A percentile compares a stretch with the other conserved stretches of the same genome.
Evolutionary conservation across 2,113 vertebrate species (phyloP).

Genomic region (Prochilodus magdalenae): DNA sequence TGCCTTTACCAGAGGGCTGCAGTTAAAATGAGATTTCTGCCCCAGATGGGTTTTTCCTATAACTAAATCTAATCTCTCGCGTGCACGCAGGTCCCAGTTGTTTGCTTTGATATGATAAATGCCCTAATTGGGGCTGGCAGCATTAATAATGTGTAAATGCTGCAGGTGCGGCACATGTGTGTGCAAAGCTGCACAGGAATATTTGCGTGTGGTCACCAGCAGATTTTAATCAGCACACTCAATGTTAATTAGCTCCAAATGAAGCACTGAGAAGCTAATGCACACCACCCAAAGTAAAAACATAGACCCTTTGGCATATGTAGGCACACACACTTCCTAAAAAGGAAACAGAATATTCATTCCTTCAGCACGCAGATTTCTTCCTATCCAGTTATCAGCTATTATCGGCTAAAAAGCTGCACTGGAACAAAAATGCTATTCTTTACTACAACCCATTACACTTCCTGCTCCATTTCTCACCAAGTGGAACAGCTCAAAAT

Average conservation of each 20-base stretch:
- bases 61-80: slow-evolving; percentile 1
- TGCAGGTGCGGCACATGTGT: not conserved
- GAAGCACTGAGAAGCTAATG: slow-evolving; percentile 59
- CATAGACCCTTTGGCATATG: slow-evolving; percentile 18
- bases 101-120: slow-evolving; percentile 29
- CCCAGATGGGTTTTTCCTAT: not conserved
- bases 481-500: not conserved
- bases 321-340: not conserved
- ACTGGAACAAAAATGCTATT: not conserved
- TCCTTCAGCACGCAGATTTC: not conserved
- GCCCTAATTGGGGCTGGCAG: not conserved
- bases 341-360: not conserved
- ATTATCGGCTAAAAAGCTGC: not conserved
- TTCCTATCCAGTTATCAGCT: not conserved
- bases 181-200: not conserved
- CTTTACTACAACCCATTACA: not conserved
- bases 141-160: slow-evolving; percentile 7
- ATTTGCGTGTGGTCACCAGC: slow-evolving; percentile 15
- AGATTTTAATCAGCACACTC: slow-evolving; percentile 61
- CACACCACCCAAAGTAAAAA: slow-evolving; percentile 44
- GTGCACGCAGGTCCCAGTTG: slow-evolving; percentile 6
- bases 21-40: not conserved
- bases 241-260: slow-evolving; percentile 68
- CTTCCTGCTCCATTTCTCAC: not conserved
- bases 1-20: not conserved